Base-by-base conservation (phyloP, 2,113 vertebrate genomes). In the Tricholaema leucomelas region DNA sequence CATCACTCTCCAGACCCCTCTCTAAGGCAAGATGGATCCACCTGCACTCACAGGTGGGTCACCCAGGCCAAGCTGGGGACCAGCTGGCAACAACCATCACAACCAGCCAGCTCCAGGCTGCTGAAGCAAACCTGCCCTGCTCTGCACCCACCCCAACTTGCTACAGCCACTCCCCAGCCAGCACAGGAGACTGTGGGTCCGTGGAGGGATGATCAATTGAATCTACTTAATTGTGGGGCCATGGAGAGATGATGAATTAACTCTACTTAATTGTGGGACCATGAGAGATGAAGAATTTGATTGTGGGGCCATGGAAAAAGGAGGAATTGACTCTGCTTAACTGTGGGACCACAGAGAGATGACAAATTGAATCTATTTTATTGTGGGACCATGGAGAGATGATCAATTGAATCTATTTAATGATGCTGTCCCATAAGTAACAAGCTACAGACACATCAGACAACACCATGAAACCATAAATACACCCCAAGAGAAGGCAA, bases 1-100 rank as follows among this genome's bases (percentile, higher is more conserved):
- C 44, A 16, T 36, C 0, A 0, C n/a, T 52, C 65, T 20, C 52
- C 66, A 15, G 11, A 79, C 8, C 54, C 35, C 4, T 31, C 38
- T 12, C 91, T 42, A 7, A 18, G 70, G 58, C 33, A 28, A 5
- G 19, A 36, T 60, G 46, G 48, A 25, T 25, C 48, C 48, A 50
- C 48, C 23, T 50, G 48, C 48, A 50, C 48, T 18, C 8, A 33
- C 1, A 0, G 69, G 58, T 12, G 8, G 30, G 31, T 16, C 33
- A 4, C 42, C 8, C 1, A 12, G 30, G 31, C 1, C 0, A 2
- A 35, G 56, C 8, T 17, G 7, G 61, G 18, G 59, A 9, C 1
- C 1, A 1, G 2, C 20, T 1, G 13, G 3, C 55, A 56, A 6
- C 8, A 3, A 17, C 6, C 15, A 52, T 23, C 8, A 21, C 38